These are phyloP conservation scores for Ctenochaetus hawaiiensis DNA, from an alignment of 2,797 vertebrate species.

Conservation along the genomic window DNA sequence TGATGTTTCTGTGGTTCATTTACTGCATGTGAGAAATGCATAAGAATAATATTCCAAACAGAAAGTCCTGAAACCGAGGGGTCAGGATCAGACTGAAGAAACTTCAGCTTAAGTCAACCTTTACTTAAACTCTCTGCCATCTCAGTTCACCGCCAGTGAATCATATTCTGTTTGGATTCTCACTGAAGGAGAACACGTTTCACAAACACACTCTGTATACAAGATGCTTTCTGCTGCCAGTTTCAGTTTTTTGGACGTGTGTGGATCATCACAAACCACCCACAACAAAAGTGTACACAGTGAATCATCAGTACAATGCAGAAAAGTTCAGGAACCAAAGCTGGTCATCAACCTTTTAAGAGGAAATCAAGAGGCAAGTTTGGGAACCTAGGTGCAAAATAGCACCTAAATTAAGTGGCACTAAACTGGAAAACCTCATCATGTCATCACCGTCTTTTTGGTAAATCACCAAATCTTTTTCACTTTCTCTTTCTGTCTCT, in stretches of 20 bases:
- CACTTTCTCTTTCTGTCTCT: neutral
- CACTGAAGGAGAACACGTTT: conserved; percentile 12
- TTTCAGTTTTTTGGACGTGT: neutral
- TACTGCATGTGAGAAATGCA: conserved; percentile 23
- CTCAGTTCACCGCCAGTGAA: neutral
- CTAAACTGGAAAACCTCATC: conserved; percentile 2
- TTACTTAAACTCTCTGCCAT: conserved; percentile 47
- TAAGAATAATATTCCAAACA: conserved; percentile 54
- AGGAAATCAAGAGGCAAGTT: neutral
- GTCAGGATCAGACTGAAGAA: conserved; percentile 52
- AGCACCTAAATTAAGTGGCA: neutral
- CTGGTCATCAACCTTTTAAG: neutral
- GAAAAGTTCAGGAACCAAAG: neutral
- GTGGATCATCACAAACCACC: conserved; percentile 1
- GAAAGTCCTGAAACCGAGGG: conserved; percentile 52
- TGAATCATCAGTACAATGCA: neutral
- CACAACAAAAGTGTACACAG: neutral
- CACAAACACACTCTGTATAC: conserved; percentile 8
- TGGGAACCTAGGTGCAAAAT: neutral
- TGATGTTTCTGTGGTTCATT: conserved; percentile 11
- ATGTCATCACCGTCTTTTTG: neutral
- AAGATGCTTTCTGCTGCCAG: neutral
- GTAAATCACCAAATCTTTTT: neutral
- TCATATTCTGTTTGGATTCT: conserved; percentile 22
- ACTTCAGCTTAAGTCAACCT: conserved; percentile 46